Conservation (phyloP, 1,140 invertebrate genomes). For the Sesamia nonagrioides region DNA sequence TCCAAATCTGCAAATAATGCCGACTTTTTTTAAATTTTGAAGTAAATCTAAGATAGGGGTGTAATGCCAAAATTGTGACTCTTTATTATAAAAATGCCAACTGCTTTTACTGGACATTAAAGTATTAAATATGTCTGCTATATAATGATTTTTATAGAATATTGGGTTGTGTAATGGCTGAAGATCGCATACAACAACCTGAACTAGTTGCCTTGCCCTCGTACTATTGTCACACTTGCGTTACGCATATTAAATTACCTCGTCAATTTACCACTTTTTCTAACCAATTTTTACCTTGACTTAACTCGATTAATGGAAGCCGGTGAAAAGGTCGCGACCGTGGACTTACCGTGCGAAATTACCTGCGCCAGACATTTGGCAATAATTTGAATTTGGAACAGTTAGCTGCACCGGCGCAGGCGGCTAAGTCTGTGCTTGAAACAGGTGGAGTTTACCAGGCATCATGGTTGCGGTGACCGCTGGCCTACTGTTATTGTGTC, state of each 20-base stretch:
- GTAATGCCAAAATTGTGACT: too few relatives aligned
- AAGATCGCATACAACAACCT: too few relatives aligned
- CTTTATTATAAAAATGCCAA: too few relatives aligned
- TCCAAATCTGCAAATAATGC: too few relatives aligned
- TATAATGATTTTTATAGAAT: too few relatives aligned
- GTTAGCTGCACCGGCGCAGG: slow-evolving; percentile 23
- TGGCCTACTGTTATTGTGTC: slow-evolving; percentile 55
- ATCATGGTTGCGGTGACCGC: slow-evolving; percentile 57
- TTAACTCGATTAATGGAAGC: slow-evolving; percentile 11
- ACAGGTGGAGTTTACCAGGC: slow-evolving; percentile 41
- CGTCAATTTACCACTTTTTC: slow-evolving; percentile 25
- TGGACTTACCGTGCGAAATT: slow-evolving; percentile 69
- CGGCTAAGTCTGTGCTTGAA: slow-evolving; percentile 46
- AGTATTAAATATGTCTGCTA: too few relatives aligned
- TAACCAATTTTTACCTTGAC: slow-evolving; percentile 9
- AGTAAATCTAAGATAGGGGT: too few relatives aligned
- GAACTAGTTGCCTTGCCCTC: not conserved
- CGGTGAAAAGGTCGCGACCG: slow-evolving; percentile 59
- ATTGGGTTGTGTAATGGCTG: too few relatives aligned
- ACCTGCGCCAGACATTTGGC: slow-evolving; percentile 64
- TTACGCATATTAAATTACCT: slow-evolving; percentile 27
- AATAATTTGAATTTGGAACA: slow-evolving; percentile 59
- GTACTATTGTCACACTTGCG: not conserved
- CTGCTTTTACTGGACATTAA: too few relatives aligned
- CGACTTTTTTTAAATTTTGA: too few relatives aligned